Conservation (phyloP, 2,888 invertebrate genomes). For the Erynnis tages region DNA sequence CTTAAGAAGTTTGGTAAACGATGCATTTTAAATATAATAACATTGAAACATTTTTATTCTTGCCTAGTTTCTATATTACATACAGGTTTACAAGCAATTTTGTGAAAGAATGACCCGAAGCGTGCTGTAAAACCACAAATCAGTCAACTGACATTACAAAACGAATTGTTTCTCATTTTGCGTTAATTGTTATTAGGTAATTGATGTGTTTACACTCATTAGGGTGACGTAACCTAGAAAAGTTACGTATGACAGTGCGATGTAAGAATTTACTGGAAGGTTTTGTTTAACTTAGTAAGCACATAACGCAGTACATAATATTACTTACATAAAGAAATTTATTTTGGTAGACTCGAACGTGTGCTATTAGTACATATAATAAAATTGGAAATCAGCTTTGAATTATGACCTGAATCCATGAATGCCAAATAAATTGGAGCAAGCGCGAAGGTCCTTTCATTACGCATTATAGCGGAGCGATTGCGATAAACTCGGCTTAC, state of each 20-base stretch:
- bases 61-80: too few species aligned
- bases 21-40: too few species aligned
- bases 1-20: too few species aligned
- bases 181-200: conserved; percentile 23
- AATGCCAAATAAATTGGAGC: conserved; percentile 28
- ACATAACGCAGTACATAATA: background rate
- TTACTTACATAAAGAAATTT: background rate
- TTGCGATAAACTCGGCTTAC: conserved; percentile 9
- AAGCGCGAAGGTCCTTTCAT: conserved; percentile 24
- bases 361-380: conserved; percentile 6
- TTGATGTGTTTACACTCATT: conserved; percentile 14
- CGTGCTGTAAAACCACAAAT: conserved; percentile 13
- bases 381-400: conserved; percentile 26
- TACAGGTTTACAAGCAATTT: background rate
- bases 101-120: background rate
- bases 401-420: conserved; percentile 25
- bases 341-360: background rate
- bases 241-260: conserved; percentile 20
- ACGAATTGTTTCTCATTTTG: conserved; percentile 22
- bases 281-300: conserved; percentile 3
- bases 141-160: conserved; percentile 7
- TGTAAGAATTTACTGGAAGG: conserved; percentile 8
- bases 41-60: too few species aligned
- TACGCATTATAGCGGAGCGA: conserved; percentile 8
- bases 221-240: conserved; percentile 7